Conservation (phyloP, 2,113 vertebrate species). For the Alouatta palliata region DNA sequence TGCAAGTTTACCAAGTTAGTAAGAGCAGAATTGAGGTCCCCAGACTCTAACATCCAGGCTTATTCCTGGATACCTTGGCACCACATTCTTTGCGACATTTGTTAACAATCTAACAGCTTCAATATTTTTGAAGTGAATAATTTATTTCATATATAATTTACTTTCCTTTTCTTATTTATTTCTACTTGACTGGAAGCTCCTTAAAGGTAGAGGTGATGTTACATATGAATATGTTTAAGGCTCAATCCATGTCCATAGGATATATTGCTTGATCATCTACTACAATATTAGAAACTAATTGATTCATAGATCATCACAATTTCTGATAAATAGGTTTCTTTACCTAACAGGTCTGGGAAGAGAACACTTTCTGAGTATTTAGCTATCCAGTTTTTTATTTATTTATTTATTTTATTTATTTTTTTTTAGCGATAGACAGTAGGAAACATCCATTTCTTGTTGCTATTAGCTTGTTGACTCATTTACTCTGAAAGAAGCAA, state of each 20-base stretch:
- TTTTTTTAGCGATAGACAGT: neutral
- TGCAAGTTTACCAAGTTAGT: neutral
- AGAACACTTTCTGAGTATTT: neutral
- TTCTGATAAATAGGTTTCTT: neutral
- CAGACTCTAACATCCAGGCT: neutral
- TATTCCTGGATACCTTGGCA: neutral
- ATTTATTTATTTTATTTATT: too few relatives aligned
- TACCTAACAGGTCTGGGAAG: neutral
- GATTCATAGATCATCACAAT: neutral
- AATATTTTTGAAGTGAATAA: neutral
- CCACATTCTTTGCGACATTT: neutral
- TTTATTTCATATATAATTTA: neutral
- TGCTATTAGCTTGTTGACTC: neutral
- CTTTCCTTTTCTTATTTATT: neutral
- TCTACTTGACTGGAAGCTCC: neutral
- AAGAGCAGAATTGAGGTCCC: neutral
- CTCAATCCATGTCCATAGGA: neutral
- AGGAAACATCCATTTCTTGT: neutral
- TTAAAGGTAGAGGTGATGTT: neutral
- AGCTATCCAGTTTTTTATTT: neutral
- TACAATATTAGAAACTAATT: neutral
- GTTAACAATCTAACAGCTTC: neutral
- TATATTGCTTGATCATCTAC: neutral
- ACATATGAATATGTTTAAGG: neutral
- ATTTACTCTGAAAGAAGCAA: neutral